Evolutionary conservation across 2,888 invertebrate species (phyloP), one percentile per base, ranked within the genome.

Genomic region (Neoscelio sp.): DNA sequence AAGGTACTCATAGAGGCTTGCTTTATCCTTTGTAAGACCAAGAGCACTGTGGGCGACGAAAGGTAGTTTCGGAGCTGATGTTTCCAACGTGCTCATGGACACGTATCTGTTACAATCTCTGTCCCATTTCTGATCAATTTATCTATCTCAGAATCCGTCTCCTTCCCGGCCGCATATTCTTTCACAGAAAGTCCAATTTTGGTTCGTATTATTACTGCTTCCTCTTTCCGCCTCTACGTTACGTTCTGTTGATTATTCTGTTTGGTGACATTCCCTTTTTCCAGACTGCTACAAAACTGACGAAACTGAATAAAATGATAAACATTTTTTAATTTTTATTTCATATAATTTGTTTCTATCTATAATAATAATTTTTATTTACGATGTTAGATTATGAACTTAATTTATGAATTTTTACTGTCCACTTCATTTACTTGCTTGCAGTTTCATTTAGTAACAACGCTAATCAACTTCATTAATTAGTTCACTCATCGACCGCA

Each of bases 1-100:
- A n/a, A n/a, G n/a, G n/a, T 84, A 91, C 92, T 91, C 86, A 92
- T 92, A 92, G 80, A 64, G 92, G 92, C 91, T 85, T 92, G 92
- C 85, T 92, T 92, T 89, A 92, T 91, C 90, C 92, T 91, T 83
- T 92, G 92, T 54, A 92, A 84, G 8, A 92, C 91, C 71, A 92
- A 87, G 40, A 92, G 88, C 12, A 92, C 91, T 42, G 92, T 92
- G 20, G 92, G 91, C 44, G 92, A 89, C 26, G 90, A 90, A 33
- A 89, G 89, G 84, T 89, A 90, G 67, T n/a, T 89, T 86, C 2
- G 90, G 87, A 80, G 89, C 90, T 52, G 88, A 85, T 68, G 89
- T 87, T 83, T 90, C 90, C 85, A 90, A 88, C 76, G 88, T 84
- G 83, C 90, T 89, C 54, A 89, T 86, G 33, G 89, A 85, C 70